A percentile compares a stretch with the other conserved stretches of the same genome.
Evolutionary conservation across 2,888 invertebrate species (phyloP).

Genomic region (Clivina fossor): DNA sequence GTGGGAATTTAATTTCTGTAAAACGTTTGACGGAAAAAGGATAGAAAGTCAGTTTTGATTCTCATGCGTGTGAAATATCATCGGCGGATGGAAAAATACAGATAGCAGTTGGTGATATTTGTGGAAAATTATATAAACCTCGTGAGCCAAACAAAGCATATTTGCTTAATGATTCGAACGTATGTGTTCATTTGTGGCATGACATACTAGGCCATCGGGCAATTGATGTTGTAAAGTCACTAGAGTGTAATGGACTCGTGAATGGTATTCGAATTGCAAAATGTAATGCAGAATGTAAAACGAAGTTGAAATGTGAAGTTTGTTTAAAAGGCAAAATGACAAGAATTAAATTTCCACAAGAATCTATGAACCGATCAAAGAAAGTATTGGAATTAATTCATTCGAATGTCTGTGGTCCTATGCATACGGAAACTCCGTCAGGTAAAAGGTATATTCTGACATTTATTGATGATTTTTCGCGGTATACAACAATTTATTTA

Average conservation of each 20-base stretch:
- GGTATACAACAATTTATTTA: slow-evolving; percentile 40
- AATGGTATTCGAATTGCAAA: slow-evolving; percentile 33
- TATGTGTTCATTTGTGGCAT: slow-evolving; percentile 38
- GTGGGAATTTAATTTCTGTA: neutral
- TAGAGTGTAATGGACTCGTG: too few species aligned
- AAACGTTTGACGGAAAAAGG: neutral
- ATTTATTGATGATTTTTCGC: slow-evolving; percentile 45
- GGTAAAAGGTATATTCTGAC: slow-evolving; percentile 42
- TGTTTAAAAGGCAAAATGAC: slow-evolving; percentile 42
- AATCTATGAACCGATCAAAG: slow-evolving; percentile 11
- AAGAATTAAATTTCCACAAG: slow-evolving; percentile 37
- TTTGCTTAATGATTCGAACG: neutral
- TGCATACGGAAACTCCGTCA: slow-evolving; percentile 40
- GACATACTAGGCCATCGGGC: slow-evolving; percentile 38
- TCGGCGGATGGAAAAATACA: too few species aligned
- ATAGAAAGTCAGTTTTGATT: neutral
- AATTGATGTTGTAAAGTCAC: too few species aligned
- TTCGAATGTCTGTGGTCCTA: slow-evolving; percentile 44
- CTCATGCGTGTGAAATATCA: neutral
- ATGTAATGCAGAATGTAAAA: slow-evolving; percentile 21
- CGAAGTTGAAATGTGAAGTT: slow-evolving; percentile 18
- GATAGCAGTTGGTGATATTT: neutral
- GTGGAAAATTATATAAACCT: neutral
- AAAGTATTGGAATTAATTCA: slow-evolving; percentile 40
- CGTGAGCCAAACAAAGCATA: neutral